phyloP scores from a whole-genome alignment of 2,888 invertebrate genomes.

The Drosophila koepferae region DNA sequence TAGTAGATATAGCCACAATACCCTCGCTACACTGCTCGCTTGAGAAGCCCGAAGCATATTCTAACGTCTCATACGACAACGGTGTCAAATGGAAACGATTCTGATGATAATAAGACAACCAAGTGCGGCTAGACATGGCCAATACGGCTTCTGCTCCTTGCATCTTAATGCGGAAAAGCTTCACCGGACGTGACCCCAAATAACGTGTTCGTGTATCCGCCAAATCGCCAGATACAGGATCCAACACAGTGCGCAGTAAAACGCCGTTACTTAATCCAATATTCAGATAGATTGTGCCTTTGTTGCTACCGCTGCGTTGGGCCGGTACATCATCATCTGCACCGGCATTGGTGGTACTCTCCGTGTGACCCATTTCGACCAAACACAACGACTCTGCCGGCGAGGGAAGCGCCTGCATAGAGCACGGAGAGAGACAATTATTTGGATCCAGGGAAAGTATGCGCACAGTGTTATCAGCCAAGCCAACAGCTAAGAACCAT shows the following conservation, averaged over 20 bases:
- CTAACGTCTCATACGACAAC: conserved; percentile 97
- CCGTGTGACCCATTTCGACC: conserved; percentile 94
- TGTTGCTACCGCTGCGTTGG: conserved; percentile 85
- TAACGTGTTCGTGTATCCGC: conserved; percentile 99
- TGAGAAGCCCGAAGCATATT: conserved; percentile 98
- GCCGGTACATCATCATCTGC: conserved; percentile 86
- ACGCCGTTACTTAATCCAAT: conserved; percentile 99
- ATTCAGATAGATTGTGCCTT: conserved; percentile 95
- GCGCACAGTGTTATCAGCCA: conserved; percentile 98
- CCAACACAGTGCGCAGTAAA: conserved; percentile 95
- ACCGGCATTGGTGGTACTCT: conserved; percentile 86
- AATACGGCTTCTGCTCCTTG: conserved; percentile 98
- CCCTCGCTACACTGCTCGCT: conserved; percentile 99
- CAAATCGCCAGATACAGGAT: conserved; percentile 97
- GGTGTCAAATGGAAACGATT: conserved; percentile 98
- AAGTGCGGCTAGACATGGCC: conserved; percentile 98
- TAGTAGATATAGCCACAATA: conserved; percentile 99
- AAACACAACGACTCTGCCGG: conserved; percentile 98
- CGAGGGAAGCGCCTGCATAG: conserved; percentile 98
- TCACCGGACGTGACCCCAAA: conserved; percentile 97
- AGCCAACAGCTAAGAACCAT: conserved; percentile 97
- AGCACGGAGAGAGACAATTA: conserved; percentile 97
- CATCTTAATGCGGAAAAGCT: conserved; percentile 97
- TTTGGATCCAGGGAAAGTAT: conserved; percentile 98
- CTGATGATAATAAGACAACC: conserved; percentile 99